Evolutionary conservation across 2,113 vertebrate genomes (phyloP).

Genomic region (Anguilla japonica): DNA sequence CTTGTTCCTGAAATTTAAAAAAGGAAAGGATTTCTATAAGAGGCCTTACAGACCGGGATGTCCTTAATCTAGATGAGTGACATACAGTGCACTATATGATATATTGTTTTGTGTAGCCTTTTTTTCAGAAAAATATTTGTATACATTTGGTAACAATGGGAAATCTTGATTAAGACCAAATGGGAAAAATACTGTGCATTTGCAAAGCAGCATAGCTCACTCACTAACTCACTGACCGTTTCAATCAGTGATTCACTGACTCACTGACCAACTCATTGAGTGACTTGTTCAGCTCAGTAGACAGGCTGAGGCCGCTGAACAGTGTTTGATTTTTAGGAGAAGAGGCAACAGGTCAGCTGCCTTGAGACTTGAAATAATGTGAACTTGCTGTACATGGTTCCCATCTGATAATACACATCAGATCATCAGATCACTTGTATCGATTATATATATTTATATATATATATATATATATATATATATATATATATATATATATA

Average conservation of each 20-base stretch:
- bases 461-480: too few species aligned
- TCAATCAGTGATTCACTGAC: too few species aligned
- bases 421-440: neutral
- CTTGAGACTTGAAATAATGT: neutral
- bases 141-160: neutral
- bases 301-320: neutral
- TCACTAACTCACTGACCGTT: too few species aligned
- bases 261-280: too few species aligned
- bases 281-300: neutral
- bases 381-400: neutral
- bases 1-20: constrained; percentile 71
- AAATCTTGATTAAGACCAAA: too few species aligned
- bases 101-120: neutral
- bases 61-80: neutral
- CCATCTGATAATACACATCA: neutral
- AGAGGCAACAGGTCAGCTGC: neutral
- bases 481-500: too few species aligned
- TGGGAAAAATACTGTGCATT: too few species aligned
- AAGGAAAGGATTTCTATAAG: neutral
- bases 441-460: too few species aligned
- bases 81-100: neutral
- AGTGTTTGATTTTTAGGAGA: neutral
- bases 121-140: neutral
- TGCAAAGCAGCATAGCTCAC: too few species aligned
- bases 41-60: neutral